phyloP scores from a whole-genome alignment of 2,888 invertebrate species.

The Deilephila elpenor region DNA sequence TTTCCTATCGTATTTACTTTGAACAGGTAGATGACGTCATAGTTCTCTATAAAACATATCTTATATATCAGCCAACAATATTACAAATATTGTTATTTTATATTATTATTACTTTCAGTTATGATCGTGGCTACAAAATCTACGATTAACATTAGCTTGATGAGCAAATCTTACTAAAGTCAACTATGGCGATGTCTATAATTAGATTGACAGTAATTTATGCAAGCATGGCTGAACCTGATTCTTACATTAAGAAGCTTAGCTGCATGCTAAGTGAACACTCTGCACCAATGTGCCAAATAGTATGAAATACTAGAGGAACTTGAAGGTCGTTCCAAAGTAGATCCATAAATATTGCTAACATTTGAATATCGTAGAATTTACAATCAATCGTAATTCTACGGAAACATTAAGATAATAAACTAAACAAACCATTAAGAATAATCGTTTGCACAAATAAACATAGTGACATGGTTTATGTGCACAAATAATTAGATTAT shows the following conservation, averaged over 20 bases:
- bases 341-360: not conserved
- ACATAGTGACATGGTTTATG: not conserved
- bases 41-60: no score
- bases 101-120: no score
- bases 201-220: slow-evolving; percentile 8
- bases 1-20: no score
- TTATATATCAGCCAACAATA: no score
- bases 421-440: not conserved
- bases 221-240: not conserved
- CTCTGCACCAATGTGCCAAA: not conserved
- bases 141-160: not conserved
- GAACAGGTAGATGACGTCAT: no score
- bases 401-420: slow-evolving; percentile 7
- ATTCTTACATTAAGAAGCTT: not conserved
- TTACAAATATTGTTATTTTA: no score
- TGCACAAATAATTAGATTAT: slow-evolving; percentile 1
- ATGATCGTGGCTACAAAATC: not conserved
- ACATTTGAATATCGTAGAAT: no score
- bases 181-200: not conserved
- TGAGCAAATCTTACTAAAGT: not conserved
- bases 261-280: slow-evolving; percentile 1
- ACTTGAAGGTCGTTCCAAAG: not conserved
- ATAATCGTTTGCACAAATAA: slow-evolving; percentile 1
- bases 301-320: not conserved
- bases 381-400: not conserved